Conservation (phyloP, 2,797 vertebrate genomes). For the Pteropus rufus region DNA sequence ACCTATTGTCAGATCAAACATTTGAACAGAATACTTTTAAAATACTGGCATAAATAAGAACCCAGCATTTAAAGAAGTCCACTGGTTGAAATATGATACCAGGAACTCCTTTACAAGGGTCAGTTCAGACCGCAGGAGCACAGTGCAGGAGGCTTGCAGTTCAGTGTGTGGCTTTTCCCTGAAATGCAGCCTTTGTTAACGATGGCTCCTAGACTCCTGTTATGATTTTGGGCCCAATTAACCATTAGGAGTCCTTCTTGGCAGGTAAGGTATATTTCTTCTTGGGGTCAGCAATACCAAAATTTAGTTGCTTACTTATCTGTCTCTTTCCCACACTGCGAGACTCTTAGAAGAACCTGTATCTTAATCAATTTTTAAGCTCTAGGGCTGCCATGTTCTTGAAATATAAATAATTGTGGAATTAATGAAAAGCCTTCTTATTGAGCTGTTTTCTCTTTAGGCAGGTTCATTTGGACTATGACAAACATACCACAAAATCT, state of each 20-base stretch:
- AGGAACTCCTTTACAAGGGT: background rate
- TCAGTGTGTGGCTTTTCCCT: background rate
- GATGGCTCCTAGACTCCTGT: background rate
- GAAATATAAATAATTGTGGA: background rate
- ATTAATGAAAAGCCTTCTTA: background rate
- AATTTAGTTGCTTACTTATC: background rate
- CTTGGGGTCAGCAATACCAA: background rate
- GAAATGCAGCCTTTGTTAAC: background rate
- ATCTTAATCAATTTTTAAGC: background rate
- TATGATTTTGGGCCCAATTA: background rate
- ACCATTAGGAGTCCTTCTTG: background rate
- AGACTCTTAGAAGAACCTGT: background rate
- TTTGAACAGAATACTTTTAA: conserved; percentile 35
- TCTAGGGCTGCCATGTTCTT: background rate
- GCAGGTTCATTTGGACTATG: background rate
- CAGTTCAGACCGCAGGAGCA: background rate
- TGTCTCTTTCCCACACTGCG: background rate
- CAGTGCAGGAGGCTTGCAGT: background rate
- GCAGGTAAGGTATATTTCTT: background rate
- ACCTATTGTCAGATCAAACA: background rate
- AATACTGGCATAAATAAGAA: background rate
- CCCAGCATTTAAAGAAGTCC: background rate
- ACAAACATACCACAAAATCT: background rate
- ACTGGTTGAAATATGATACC: background rate
- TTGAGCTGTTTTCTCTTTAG: background rate